Conservation (phyloP, 2,888 invertebrate genomes). For the Mythimna impura region DNA sequence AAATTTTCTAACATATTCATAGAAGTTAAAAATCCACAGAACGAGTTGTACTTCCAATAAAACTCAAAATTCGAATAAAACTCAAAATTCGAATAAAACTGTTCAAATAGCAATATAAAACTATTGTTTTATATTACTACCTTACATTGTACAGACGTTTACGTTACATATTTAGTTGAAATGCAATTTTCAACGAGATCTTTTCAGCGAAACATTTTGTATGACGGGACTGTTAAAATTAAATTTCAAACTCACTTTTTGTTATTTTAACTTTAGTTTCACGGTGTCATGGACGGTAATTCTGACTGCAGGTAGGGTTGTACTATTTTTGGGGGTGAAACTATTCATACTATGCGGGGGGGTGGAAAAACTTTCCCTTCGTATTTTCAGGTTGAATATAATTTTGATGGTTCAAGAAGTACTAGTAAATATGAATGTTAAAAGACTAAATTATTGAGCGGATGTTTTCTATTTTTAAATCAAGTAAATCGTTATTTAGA, state of each 20-base stretch:
- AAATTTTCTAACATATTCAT: too few species aligned
- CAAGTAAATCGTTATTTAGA: too few species aligned
- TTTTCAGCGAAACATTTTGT: conserved; percentile 28
- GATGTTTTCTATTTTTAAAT: not conserved
- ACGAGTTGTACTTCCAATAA: not conserved
- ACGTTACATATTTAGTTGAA: conserved; percentile 27
- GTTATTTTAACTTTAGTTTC: conserved; percentile 48
- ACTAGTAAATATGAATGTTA: not conserved
- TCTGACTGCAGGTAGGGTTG: conserved; percentile 41
- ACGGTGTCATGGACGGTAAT: conserved; percentile 28
- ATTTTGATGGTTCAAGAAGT: conserved; percentile 23
- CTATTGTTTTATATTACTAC: not conserved
- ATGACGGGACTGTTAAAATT: conserved; percentile 42
- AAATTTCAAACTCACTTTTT: conserved; percentile 53
- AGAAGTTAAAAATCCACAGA: not conserved
- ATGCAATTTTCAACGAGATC: conserved; percentile 35
- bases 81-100: conserved; percentile 1
- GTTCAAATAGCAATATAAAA: not conserved
- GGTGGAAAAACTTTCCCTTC: conserved; percentile 7
- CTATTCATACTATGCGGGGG: not conserved
- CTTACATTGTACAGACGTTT: not conserved
- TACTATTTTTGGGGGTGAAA: not conserved
- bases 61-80: not conserved
- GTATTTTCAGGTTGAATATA: conserved; percentile 18
- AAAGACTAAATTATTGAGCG: not conserved